Evolutionary conservation across 2,888 invertebrate species (phyloP).

Genomic region (Deilephila elpenor): DNA sequence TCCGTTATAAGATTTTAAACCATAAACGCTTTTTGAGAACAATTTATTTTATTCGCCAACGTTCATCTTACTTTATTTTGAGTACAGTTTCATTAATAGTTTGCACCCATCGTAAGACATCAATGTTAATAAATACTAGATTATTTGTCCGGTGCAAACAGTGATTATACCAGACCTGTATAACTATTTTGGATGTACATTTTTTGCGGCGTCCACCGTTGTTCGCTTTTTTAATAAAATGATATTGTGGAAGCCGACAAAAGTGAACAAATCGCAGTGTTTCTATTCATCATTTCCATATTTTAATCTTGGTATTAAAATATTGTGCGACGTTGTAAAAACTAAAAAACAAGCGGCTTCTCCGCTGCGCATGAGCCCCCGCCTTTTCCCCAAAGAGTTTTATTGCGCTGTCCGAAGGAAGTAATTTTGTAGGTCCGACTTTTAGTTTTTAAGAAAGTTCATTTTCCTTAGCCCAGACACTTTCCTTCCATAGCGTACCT

Average conservation of each 20-base stretch:
- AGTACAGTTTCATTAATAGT: no score
- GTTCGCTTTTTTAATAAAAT: neutral
- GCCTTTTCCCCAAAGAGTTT: slow-evolving; percentile 77
- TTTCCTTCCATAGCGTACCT: slow-evolving; percentile 48
- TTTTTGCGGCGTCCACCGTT: neutral
- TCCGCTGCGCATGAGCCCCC: slow-evolving; percentile 53
- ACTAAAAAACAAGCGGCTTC: neutral
- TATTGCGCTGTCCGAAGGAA: slow-evolving; percentile 82
- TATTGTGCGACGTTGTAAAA: neutral
- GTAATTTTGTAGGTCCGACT: slow-evolving; percentile 84
- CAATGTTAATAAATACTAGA: no score
- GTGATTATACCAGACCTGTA: no score
- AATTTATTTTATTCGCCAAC: no score
- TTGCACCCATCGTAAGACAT: no score
- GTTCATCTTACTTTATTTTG: no score
- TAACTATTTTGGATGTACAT: neutral
- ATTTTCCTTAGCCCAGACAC: slow-evolving; percentile 72
- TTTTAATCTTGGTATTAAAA: neutral
- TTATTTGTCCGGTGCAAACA: no score
- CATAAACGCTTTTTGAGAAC: no score
- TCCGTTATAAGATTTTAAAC: no score
- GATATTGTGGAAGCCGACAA: neutral
- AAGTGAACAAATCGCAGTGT: neutral
- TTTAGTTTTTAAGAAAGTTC: slow-evolving; percentile 83
- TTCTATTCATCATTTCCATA: neutral